Conservation (phyloP, 2,888 invertebrate genomes). For the Odontocerum albicorne region DNA sequence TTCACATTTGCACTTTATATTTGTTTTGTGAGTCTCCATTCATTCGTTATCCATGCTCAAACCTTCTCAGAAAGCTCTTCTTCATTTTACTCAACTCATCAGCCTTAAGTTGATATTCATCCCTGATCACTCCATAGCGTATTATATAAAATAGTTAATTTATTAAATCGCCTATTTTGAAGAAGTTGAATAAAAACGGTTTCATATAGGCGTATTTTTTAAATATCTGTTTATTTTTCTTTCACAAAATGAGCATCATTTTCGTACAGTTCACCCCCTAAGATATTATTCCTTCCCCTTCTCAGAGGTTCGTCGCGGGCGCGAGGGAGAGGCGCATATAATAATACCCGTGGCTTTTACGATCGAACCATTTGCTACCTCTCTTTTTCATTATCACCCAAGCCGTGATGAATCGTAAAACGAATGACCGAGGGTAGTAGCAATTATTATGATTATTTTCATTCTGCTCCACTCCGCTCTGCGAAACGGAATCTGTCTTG, state of each 20-base stretch:
- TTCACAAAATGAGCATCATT: neutral
- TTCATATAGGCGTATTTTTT: no score
- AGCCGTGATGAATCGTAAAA: constrained; percentile 35
- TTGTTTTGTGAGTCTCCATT: no score
- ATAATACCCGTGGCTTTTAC: constrained; percentile 26
- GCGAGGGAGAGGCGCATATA: neutral
- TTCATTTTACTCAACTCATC: no score
- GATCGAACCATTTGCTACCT: constrained; percentile 34
- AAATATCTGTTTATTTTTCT: no score
- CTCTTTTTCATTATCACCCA: constrained; percentile 36
- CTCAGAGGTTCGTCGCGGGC: neutral
- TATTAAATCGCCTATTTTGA: no score
- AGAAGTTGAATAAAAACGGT: no score
- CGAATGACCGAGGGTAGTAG: constrained; percentile 21
- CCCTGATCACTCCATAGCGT: no score
- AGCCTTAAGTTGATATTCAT: no score
- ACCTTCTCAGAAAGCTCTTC: no score
- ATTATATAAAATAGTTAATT: no score
- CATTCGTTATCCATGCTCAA: no score
- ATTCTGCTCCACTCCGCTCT: constrained; percentile 6
- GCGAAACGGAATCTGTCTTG: neutral
- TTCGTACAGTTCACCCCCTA: neutral
- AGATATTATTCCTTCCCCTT: constrained; percentile 4
- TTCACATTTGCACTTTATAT: no score
- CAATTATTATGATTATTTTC: constrained; percentile 34